phyloP scores from a whole-genome alignment of 2,888 invertebrate species.

The Xanthia togata region DNA sequence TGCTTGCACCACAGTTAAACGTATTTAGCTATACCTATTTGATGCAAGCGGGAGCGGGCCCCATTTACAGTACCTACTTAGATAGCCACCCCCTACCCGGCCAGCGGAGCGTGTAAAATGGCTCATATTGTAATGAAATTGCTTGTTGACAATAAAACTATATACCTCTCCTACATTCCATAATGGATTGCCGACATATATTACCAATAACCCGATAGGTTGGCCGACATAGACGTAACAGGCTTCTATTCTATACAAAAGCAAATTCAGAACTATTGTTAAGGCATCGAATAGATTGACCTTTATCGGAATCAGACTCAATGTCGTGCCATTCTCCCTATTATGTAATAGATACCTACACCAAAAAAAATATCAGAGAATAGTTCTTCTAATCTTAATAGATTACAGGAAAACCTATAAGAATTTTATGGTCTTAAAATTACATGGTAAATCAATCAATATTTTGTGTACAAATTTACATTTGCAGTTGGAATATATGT shows the following conservation, averaged over 20 bases:
- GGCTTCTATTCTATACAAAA: slow-evolving; percentile 21
- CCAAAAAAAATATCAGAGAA: no score
- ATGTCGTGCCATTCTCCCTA: slow-evolving; percentile 35
- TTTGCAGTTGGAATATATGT: no score
- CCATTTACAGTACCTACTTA: not conserved
- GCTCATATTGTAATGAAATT: not conserved
- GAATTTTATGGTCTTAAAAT: no score
- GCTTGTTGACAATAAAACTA: not conserved
- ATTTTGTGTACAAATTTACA: no score
- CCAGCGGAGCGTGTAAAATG: not conserved
- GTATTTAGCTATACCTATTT: not conserved
- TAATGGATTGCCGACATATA: no score
- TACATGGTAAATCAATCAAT: no score
- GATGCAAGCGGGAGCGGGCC: not conserved
- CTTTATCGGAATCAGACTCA: slow-evolving; percentile 18
- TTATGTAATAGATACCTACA: slow-evolving; percentile 8
- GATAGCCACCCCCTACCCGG: not conserved
- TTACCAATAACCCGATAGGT: no score
- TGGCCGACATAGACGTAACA: not conserved
- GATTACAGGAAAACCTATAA: no score
- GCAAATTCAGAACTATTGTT: slow-evolving; percentile 37
- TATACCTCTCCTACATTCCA: no score
- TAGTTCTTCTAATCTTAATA: no score
- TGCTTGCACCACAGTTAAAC: not conserved
- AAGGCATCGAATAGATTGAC: slow-evolving; percentile 22